These are phyloP conservation scores for Connochaetes taurinus DNA, from an alignment of 2,113 vertebrate species.

Conservation along the genomic window DNA sequence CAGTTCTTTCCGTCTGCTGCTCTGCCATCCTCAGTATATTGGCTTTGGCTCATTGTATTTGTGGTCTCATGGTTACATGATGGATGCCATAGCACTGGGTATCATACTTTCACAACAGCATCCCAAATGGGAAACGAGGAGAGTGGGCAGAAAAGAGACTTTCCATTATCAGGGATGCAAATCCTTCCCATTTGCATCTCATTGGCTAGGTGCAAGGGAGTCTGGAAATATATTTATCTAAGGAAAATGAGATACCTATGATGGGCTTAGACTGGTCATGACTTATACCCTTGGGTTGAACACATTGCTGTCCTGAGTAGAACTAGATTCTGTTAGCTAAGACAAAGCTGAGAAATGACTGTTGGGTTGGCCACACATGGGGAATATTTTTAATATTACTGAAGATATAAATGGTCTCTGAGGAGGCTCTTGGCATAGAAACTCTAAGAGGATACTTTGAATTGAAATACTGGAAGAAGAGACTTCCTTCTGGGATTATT, in stretches of 20 bases:
- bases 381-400: background rate
- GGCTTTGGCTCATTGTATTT: background rate
- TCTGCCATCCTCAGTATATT: background rate
- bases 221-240: background rate
- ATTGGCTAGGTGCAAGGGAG: background rate
- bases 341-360: background rate
- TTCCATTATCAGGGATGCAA: background rate
- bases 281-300: background rate
- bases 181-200: background rate
- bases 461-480: background rate
- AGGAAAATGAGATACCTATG: background rate
- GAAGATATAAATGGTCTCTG: background rate
- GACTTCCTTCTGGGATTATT: background rate
- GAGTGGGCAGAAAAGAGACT: background rate
- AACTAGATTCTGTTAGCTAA: background rate
- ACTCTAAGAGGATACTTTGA: background rate
- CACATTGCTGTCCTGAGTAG: background rate
- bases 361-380: background rate
- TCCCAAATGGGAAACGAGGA: background rate
- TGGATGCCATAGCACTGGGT: background rate
- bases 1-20: background rate
- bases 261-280: background rate
- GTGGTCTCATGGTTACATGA: background rate
- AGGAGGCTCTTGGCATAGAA: background rate
- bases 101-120: background rate